Evolutionary conservation across 53 echinoderm and acorn worm genomes (phyloP).

Genomic region (Paracentrotus lividus): DNA sequence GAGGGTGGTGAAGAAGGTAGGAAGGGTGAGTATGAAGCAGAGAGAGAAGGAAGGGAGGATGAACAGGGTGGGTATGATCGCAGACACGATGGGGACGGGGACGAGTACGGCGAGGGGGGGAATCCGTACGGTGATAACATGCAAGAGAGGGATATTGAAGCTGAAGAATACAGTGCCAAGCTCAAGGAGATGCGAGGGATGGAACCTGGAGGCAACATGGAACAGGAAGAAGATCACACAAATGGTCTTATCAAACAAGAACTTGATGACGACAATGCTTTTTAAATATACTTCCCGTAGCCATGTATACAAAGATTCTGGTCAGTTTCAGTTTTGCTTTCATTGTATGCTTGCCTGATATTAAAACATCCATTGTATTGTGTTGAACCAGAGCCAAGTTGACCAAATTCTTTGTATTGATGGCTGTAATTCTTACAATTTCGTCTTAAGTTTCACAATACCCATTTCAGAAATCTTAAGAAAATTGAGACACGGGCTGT

Average conservation of each 20-base stretch:
- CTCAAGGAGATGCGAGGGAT: conserved; percentile 22
- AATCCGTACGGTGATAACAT: conserved; percentile 8
- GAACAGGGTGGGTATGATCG: neutral
- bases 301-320: neutral
- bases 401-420: too few species aligned
- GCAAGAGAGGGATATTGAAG: neutral
- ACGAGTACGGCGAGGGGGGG: neutral
- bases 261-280: neutral
- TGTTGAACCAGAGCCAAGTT: too few species aligned
- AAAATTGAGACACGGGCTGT: too few species aligned
- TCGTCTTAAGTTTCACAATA: too few species aligned
- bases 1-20: too few species aligned
- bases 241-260: conserved; percentile 7
- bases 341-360: neutral
- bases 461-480: too few species aligned
- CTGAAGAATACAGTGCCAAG: neutral
- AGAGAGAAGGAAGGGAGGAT: conserved; percentile 4
- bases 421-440: too few species aligned
- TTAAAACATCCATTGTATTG: too few species aligned
- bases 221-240: neutral
- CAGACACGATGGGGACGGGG: neutral
- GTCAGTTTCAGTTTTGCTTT: neutral
- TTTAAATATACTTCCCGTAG: neutral
- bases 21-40: neutral
- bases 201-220: neutral